A percentile compares a stretch with the other conserved stretches of the same genome.
These are phyloP conservation scores for Falco berigora DNA, from an alignment of 2,797 vertebrate genomes.

Conservation along the genomic window DNA sequence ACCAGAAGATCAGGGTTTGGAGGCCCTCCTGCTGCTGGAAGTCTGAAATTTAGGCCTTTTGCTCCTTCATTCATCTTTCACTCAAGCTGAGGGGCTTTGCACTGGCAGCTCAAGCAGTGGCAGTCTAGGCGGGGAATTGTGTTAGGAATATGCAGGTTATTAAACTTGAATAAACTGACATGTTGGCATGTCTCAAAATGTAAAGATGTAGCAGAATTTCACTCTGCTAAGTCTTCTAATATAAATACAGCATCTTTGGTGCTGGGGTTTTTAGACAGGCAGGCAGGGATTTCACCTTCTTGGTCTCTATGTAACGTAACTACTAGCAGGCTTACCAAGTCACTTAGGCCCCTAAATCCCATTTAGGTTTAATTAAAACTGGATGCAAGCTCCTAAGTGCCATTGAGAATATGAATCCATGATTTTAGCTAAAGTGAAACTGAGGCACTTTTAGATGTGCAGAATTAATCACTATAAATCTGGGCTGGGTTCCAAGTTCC, in stretches of 20 bases:
- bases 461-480: background rate
- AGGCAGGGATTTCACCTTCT: background rate
- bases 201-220: background rate
- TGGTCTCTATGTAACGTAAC: background rate
- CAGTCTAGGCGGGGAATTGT: background rate
- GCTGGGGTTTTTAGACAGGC: background rate
- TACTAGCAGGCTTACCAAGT: background rate
- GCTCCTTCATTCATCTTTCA: background rate
- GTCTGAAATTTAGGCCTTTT: background rate
- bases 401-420: background rate
- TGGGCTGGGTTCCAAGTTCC: background rate
- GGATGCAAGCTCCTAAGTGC: background rate
- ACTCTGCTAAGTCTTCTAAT: background rate
- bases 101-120: background rate
- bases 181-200: background rate
- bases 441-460: background rate
- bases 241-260: background rate
- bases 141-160: background rate
- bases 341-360: background rate
- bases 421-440: background rate
- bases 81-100: background rate
- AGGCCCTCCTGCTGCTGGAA: background rate
- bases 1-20: background rate
- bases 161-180: background rate
- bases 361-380: background rate